Conservation (phyloP, 2,797 vertebrate genomes). For the Halcyon leucocephala region DNA sequence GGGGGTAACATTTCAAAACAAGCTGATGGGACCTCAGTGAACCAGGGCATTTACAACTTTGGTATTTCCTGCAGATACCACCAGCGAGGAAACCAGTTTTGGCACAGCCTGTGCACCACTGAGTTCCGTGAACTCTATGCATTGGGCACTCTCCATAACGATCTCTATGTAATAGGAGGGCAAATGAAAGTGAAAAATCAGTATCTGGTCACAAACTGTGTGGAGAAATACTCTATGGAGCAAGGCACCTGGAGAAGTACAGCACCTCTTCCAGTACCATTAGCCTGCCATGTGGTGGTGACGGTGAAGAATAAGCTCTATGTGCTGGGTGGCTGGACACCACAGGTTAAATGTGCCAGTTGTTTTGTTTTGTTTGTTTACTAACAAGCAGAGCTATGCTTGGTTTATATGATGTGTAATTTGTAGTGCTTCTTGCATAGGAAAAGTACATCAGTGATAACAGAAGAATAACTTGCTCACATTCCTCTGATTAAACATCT, state of each 20-base stretch:
- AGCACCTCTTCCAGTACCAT: constrained; percentile 88
- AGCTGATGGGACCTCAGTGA: neutral
- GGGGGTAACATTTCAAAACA: neutral
- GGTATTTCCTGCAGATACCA: constrained; percentile 85
- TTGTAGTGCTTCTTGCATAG: neutral
- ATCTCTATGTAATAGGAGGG: constrained; percentile 92
- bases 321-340: constrained; percentile 93
- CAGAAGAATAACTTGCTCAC: neutral
- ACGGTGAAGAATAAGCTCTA: constrained; percentile 88
- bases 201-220: constrained; percentile 91
- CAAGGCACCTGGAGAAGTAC: constrained; percentile 89
- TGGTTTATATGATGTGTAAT: neutral
- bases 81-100: constrained; percentile 88
- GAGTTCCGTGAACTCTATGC: constrained; percentile 94
- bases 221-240: constrained; percentile 90
- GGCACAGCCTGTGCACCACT: constrained; percentile 89
- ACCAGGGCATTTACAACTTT: neutral
- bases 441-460: neutral
- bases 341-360: constrained; percentile 84
- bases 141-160: constrained; percentile 84
- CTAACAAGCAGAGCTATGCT: neutral
- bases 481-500: neutral
- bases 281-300: constrained; percentile 90
- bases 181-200: constrained; percentile 96
- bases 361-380: neutral